Percentiles rank a stretch among this genome's conserved stretches.
Evolutionary conservation across 2,113 vertebrate species (phyloP).

Genomic region (Channa maculata): DNA sequence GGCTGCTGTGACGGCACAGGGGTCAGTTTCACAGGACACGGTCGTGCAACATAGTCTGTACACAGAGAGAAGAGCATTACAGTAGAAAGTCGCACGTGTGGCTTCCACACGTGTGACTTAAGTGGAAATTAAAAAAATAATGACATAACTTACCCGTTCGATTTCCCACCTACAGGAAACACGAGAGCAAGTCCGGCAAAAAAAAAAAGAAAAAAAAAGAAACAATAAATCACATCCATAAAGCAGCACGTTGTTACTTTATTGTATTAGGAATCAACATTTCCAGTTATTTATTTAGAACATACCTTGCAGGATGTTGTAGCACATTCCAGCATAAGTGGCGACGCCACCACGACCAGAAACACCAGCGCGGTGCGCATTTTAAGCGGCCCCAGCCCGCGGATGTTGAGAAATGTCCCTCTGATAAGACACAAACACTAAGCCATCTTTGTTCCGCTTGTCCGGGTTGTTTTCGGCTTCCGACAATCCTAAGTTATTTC

Average conservation of each 20-base stretch:
- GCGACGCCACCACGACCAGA: not conserved
- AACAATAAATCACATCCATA: not conserved
- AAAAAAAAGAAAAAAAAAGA: not conserved
- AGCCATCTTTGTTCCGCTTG: too few relatives aligned
- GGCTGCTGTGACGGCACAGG: accelerated
- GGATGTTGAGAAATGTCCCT: not conserved
- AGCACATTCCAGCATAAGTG: constrained; percentile 2
- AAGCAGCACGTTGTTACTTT: not conserved
- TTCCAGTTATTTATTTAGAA: not conserved
- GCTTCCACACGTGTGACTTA: not conserved
- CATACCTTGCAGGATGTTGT: constrained; percentile 38
- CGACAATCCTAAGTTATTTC: too few relatives aligned
- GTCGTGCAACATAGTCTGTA: constrained; percentile 27
- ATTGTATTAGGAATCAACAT: not conserved
- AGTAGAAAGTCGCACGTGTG: not conserved
- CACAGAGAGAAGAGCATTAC: not conserved
- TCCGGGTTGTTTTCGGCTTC: too few relatives aligned
- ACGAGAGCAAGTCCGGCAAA: not conserved
- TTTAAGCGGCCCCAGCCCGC: not conserved
- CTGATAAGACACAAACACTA: too few relatives aligned
- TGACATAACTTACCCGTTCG: constrained; percentile 55
- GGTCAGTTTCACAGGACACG: constrained; percentile 52
- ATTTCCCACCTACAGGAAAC: constrained; percentile 12
- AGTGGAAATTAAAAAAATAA: not conserved
- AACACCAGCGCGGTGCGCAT: not conserved